A percentile compares a stretch with the other conserved stretches of the same genome.
Evolutionary conservation across 2,797 vertebrate genomes (phyloP).

Genomic region (Clarias laeviceps): DNA sequence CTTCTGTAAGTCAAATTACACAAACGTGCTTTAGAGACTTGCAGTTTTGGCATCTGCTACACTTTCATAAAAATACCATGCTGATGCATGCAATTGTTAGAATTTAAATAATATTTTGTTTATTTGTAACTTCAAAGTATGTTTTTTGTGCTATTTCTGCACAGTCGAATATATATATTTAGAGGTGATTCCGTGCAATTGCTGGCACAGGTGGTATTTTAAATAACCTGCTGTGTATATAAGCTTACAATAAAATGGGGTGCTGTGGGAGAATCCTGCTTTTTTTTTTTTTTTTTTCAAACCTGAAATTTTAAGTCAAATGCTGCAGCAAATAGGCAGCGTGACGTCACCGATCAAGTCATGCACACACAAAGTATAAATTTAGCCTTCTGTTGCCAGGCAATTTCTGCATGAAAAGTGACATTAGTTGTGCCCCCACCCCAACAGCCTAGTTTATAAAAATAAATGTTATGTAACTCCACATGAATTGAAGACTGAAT

Average conservation of each 20-base stretch:
- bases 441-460: constrained; percentile 40
- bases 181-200: not conserved
- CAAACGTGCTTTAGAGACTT: not conserved
- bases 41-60: not conserved
- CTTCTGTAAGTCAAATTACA: not conserved
- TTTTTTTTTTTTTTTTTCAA: not conserved
- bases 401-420: constrained; percentile 66
- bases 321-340: constrained; percentile 54
- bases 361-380: constrained; percentile 65
- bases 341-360: constrained; percentile 72
- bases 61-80: not conserved
- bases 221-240: not conserved
- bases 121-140: not conserved
- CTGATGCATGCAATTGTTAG: not conserved
- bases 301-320: constrained; percentile 40
- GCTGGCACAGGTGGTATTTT: not conserved
- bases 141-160: not conserved
- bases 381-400: constrained; percentile 77
- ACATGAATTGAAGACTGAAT: constrained; percentile 27
- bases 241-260: not conserved
- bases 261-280: not conserved
- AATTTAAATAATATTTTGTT: not conserved
- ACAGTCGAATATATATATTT: not conserved
- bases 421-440: constrained; percentile 50
- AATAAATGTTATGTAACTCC: constrained; percentile 37